These are phyloP conservation scores for Cynopterus sphinx DNA, from an alignment of 2,797 vertebrate genomes.

Conservation along the genomic window DNA sequence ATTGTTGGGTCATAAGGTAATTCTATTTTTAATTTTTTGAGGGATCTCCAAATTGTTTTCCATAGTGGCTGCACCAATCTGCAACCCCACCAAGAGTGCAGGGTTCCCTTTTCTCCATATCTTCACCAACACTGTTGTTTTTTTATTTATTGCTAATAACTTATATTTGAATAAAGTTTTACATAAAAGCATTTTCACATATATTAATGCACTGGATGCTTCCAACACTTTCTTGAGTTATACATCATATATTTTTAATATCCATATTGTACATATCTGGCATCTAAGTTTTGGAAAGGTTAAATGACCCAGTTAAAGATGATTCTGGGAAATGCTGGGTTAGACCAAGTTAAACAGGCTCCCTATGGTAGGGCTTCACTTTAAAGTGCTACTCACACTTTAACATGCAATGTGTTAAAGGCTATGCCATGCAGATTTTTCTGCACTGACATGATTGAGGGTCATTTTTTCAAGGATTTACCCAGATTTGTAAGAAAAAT, in stretches of 20 bases:
- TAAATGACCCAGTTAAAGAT: background rate
- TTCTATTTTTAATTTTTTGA: too few relatives aligned
- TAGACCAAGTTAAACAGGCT: background rate
- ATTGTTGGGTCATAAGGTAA: too few relatives aligned
- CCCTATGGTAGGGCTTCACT: background rate
- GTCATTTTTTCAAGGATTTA: background rate
- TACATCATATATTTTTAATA: background rate
- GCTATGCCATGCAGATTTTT: background rate
- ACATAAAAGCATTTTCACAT: background rate
- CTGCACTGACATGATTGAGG: background rate
- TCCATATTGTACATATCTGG: background rate
- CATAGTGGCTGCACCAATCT: too few relatives aligned
- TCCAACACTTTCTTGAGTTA: background rate
- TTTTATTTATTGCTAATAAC: too few relatives aligned
- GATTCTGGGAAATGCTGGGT: background rate
- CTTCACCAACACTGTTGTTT: too few relatives aligned
- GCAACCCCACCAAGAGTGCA: too few relatives aligned
- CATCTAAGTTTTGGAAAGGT: background rate
- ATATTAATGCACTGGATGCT: background rate
- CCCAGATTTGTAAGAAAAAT: slow-evolving; percentile 28
- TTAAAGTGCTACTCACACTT: background rate
- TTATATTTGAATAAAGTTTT: background rate
- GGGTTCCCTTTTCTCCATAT: too few relatives aligned
- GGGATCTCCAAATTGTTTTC: too few relatives aligned
- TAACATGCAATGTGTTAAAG: background rate